These are phyloP conservation scores for Trachelus troglodyta DNA, from an alignment of 2,888 invertebrate species.

Conservation along the genomic window DNA sequence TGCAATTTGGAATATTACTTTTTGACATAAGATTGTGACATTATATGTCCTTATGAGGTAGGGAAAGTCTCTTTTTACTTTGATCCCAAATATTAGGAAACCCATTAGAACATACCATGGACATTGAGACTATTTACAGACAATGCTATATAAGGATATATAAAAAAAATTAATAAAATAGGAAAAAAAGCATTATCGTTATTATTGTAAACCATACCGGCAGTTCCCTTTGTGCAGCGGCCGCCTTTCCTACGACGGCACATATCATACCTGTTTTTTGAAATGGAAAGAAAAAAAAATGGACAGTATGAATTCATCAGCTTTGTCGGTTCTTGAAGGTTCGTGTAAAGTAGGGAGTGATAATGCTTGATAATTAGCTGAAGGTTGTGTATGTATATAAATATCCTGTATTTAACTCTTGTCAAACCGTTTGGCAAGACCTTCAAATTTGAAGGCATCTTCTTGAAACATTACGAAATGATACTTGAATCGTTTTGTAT, in stretches of 20 bases:
- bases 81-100: slow-evolving; percentile 1
- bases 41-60: not conserved
- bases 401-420: not conserved
- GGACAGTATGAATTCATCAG: slow-evolving; percentile 58
- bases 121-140: slow-evolving; percentile 29
- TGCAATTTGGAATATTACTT: not conserved
- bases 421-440: not conserved
- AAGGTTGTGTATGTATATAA: not conserved
- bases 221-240: slow-evolving; percentile 97
- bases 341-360: not conserved
- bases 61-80: slow-evolving; percentile 6
- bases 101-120: slow-evolving; percentile 25
- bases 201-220: slow-evolving; percentile 80
- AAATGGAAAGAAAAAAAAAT: slow-evolving; percentile 53
- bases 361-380: not conserved
- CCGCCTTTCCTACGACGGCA: slow-evolving; percentile 96
- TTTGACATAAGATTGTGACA: not conserved
- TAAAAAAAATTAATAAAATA: slow-evolving; percentile 26
- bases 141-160: slow-evolving; percentile 20
- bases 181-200: slow-evolving; percentile 53
- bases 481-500: not conserved
- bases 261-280: slow-evolving; percentile 92
- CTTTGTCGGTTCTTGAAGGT: not conserved
- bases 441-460: not conserved
- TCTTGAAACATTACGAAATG: not conserved